phyloP scores from a whole-genome alignment of 1,140 invertebrate species.

The Octopus bimaculoides region DNA sequence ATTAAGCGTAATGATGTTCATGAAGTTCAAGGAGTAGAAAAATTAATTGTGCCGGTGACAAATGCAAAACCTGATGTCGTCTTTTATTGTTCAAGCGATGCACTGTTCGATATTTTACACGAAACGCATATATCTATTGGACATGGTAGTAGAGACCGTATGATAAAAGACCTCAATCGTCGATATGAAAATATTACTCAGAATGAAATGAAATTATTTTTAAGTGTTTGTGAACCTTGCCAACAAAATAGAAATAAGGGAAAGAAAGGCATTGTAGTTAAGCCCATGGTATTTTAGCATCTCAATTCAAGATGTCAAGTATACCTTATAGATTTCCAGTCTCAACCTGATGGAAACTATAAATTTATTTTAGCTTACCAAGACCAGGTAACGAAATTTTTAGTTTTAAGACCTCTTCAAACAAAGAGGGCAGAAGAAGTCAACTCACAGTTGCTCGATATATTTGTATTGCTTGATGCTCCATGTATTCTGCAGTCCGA shows the following conservation, averaged over 20 bases:
- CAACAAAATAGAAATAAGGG: neutral
- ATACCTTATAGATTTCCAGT: neutral
- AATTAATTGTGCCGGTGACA: too few species aligned
- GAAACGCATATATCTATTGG: neutral
- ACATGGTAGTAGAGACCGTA: neutral
- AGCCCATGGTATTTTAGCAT: neutral
- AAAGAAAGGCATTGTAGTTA: neutral
- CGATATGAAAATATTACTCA: neutral
- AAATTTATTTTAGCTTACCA: neutral
- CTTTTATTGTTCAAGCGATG: too few species aligned
- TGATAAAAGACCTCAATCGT: neutral
- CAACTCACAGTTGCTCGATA: neutral
- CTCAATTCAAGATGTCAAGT: constrained; percentile 1
- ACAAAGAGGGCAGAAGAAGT: neutral
- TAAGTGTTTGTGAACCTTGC: neutral
- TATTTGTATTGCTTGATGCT: neutral
- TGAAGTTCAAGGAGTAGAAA: too few species aligned
- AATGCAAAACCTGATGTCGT: too few species aligned
- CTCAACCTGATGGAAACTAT: neutral
- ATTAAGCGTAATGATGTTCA: too few species aligned
- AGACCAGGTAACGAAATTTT: neutral
- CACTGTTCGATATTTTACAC: too few species aligned
- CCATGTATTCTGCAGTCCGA: neutral
- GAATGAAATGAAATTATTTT: neutral
- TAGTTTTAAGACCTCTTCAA: neutral